phyloP scores from a whole-genome alignment of 2,888 invertebrate genomes.

The Amaurobius ferox region DNA sequence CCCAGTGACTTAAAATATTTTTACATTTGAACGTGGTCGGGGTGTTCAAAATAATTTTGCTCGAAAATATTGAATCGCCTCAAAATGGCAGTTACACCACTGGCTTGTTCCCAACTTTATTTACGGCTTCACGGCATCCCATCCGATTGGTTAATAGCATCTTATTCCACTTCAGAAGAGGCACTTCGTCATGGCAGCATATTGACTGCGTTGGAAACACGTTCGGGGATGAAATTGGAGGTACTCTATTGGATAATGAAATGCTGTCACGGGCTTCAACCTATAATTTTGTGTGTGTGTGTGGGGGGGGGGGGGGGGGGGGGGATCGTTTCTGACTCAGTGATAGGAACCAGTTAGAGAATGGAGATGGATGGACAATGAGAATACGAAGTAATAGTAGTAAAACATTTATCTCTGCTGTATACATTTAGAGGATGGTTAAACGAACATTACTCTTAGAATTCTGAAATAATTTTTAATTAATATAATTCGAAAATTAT shows the following conservation, averaged over 20 bases:
- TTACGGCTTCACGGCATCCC: background rate
- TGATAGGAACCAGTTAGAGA: constrained; percentile 17
- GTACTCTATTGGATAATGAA: constrained; percentile 60
- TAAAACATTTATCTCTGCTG: no score
- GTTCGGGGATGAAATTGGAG: constrained; percentile 27
- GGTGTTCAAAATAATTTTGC: background rate
- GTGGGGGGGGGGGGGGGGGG: constrained; percentile 17
- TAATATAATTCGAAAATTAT: no score
- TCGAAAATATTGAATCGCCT: background rate
- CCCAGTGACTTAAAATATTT: background rate
- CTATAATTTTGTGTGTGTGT: constrained; percentile 38
- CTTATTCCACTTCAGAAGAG: constrained; percentile 9
- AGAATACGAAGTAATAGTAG: no score
- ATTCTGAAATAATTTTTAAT: no score
- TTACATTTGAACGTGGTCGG: background rate
- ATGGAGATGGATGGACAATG: constrained; percentile 18
- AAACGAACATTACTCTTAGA: no score
- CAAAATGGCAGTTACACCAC: background rate
- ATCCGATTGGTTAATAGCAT: constrained; percentile 37
- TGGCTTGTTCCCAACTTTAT: background rate
- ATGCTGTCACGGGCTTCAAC: constrained; percentile 37
- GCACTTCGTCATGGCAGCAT: background rate
- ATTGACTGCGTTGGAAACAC: background rate
- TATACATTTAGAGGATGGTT: no score
- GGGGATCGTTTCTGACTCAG: background rate